Evolutionary conservation across 2,113 vertebrate genomes (phyloP).

Genomic region (Neodon shergylaensis): DNA sequence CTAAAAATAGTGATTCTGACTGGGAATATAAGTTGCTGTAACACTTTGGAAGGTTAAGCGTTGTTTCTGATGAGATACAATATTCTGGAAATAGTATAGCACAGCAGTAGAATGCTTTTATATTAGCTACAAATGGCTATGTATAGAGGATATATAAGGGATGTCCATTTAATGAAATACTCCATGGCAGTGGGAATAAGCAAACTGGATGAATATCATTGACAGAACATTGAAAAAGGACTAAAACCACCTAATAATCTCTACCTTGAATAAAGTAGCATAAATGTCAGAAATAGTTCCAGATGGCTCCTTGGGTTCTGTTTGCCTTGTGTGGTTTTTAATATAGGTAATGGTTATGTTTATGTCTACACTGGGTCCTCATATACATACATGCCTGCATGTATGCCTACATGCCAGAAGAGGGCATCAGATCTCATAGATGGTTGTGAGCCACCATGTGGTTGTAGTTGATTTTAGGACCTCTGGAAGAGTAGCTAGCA

Average conservation of each 20-base stretch:
- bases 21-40: background rate
- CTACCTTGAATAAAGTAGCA: background rate
- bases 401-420: no score
- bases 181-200: background rate
- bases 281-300: conserved; percentile 6
- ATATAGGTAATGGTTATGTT: conserved; percentile 8
- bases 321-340: background rate
- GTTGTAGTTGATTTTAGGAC: no score
- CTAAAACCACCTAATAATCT: background rate
- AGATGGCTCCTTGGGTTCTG: background rate
- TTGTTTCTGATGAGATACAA: background rate
- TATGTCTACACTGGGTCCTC: background rate
- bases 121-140: background rate
- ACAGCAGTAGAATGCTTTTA: background rate
- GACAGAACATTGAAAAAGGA: conserved; percentile 15
- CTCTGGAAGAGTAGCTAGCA: no score
- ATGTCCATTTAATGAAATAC: background rate
- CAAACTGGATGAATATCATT: background rate
- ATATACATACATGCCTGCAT: no score
- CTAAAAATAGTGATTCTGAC: background rate
- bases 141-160: background rate
- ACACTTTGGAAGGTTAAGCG: conserved; percentile 10
- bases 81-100: background rate
- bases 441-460: no score
- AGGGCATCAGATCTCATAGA: no score